Evolutionary conservation across 2,113 vertebrate genomes (phyloP).

Genomic region (Coreoperca whiteheadi): DNA sequence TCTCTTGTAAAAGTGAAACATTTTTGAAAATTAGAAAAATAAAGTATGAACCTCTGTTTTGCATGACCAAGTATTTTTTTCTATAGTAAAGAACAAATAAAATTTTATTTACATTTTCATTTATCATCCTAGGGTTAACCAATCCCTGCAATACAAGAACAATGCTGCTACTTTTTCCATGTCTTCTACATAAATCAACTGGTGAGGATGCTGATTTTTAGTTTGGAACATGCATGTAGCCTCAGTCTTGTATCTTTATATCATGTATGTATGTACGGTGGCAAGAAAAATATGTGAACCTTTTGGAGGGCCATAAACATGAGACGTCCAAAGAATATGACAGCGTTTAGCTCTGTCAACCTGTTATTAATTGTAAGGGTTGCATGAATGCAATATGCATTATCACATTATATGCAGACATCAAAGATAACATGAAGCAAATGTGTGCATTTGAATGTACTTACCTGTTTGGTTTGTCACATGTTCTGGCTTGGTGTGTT

Average conservation of each 20-base stretch:
- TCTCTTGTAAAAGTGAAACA: background rate
- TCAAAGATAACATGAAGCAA: background rate
- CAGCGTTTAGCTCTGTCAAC: no score
- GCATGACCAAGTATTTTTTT: background rate
- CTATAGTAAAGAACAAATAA: background rate
- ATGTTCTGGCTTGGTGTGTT: slow-evolving; percentile 5
- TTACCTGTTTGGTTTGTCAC: slow-evolving; percentile 10
- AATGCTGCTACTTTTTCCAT: background rate
- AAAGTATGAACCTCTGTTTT: background rate
- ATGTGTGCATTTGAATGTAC: background rate
- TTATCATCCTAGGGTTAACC: background rate
- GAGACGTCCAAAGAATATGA: no score
- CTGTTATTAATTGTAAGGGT: no score
- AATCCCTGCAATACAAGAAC: background rate
- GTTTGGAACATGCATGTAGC: background rate
- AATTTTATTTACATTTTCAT: background rate
- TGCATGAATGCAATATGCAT: no score
- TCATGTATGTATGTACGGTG: background rate
- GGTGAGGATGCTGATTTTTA: background rate
- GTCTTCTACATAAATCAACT: background rate
- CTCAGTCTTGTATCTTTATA: background rate
- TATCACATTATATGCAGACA: no score
- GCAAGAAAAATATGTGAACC: no score
- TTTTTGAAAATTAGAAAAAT: background rate
- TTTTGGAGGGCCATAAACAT: no score